Conservation (phyloP, 1,140 invertebrate species). For the Bombyx mori region DNA sequence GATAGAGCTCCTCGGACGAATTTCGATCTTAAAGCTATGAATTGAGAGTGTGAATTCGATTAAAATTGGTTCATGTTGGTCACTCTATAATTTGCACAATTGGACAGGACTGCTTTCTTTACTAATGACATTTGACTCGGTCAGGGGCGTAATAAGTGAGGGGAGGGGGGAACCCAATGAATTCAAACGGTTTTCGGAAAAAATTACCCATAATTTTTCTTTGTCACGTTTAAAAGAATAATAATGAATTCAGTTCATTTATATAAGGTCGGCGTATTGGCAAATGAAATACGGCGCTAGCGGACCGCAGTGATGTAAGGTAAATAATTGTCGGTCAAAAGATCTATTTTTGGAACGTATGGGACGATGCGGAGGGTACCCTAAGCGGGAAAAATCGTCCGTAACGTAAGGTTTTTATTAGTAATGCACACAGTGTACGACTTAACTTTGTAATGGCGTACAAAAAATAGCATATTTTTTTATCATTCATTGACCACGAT, state of each 20-base stretch:
- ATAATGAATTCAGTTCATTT: neutral
- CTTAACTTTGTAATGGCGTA: too few relatives aligned
- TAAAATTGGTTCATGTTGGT: conserved; percentile 6
- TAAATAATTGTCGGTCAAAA: too few relatives aligned
- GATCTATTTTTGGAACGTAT: too few relatives aligned
- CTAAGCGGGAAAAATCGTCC: too few relatives aligned
- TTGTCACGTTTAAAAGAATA: neutral
- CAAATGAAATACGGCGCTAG: neutral
- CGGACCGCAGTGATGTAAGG: neutral
- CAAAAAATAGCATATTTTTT: too few relatives aligned
- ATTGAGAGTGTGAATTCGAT: conserved; percentile 19
- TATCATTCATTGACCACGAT: too few relatives aligned
- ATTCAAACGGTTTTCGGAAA: neutral
- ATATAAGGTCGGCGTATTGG: neutral
- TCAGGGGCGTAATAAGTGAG: conserved; percentile 3
- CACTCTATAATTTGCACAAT: conserved; percentile 18
- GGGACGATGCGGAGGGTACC: too few relatives aligned
- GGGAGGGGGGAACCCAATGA: neutral
- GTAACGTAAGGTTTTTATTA: too few relatives aligned
- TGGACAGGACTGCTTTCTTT: conserved; percentile 33
- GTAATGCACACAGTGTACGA: too few relatives aligned
- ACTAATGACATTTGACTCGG: conserved; percentile 23
- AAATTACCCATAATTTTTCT: neutral
- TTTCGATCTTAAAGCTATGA: neutral
- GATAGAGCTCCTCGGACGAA: neutral